Percentiles rank a stretch among this genome's conserved stretches.
Evolutionary conservation across 2,888 invertebrate species (phyloP).

Genomic region (Drosophila ustulata): DNA sequence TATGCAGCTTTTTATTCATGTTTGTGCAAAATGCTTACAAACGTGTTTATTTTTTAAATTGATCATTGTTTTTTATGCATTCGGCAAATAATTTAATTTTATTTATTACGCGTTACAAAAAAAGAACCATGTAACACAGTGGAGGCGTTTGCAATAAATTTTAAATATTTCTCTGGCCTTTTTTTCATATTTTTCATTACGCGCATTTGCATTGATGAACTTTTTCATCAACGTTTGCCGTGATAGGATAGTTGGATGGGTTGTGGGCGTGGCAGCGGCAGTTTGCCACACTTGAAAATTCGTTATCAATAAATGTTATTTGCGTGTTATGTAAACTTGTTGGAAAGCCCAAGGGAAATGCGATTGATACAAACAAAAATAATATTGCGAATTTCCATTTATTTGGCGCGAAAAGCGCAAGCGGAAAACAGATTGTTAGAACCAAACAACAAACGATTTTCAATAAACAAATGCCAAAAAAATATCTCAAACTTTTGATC

Average conservation of each 20-base stretch:
- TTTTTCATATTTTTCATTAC: conserved; percentile 32
- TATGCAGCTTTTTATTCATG: conserved; percentile 28
- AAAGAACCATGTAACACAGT: conserved; percentile 34
- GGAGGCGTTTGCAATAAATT: conserved; percentile 61
- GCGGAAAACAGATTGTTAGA: not conserved
- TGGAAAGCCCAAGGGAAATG: conserved; percentile 28
- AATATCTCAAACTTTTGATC: not conserved
- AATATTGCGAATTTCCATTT: conserved; percentile 1
- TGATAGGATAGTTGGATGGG: not conserved
- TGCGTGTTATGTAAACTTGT: conserved; percentile 45
- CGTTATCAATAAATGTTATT: conserved; percentile 75
- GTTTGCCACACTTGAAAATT: conserved; percentile 56
- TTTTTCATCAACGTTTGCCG: conserved; percentile 12
- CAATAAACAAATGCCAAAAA: not conserved
- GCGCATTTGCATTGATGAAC: conserved; percentile 60
- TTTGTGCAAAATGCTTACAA: conserved; percentile 54
- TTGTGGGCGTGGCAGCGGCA: conserved; percentile 8
- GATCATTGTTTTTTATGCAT: conserved; percentile 62
- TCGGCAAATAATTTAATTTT: conserved; percentile 75
- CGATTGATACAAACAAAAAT: conserved; percentile 4
- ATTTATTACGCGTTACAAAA: conserved; percentile 62
- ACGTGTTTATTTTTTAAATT: conserved; percentile 78
- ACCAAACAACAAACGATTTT: not conserved
- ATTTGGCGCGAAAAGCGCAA: conserved; percentile 13
- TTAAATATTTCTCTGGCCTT: conserved; percentile 54